phyloP scores from a whole-genome alignment of 2,797 vertebrate species.

The Falco columbarius region DNA sequence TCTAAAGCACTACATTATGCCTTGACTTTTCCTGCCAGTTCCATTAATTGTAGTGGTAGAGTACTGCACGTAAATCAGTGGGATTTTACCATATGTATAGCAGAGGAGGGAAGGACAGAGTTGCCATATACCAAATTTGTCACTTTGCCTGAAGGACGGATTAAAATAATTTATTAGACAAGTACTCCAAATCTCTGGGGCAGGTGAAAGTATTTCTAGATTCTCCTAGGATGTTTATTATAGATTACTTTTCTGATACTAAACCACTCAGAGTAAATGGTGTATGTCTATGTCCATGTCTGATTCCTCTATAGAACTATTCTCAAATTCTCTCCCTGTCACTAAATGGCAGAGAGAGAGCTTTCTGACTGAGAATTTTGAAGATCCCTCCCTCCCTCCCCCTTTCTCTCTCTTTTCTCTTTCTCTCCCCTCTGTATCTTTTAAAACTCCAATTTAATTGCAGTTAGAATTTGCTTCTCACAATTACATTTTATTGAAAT shows the following conservation, averaged over 20 bases:
- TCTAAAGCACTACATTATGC: neutral
- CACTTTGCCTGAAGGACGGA: neutral
- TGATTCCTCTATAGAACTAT: neutral
- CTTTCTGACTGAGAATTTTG: neutral
- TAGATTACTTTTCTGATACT: neutral
- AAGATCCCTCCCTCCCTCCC: neutral
- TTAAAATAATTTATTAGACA: slow-evolving; percentile 31
- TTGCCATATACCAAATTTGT: slow-evolving; percentile 16
- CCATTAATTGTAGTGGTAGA: neutral
- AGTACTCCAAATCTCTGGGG: neutral
- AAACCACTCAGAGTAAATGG: neutral
- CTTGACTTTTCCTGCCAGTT: neutral
- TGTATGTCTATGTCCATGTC: neutral
- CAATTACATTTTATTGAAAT: neutral
- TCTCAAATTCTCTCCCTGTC: neutral
- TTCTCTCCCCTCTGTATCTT: rapidly evolving
- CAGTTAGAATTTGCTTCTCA: neutral
- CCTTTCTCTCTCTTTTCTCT: rapidly evolving
- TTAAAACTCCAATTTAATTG: neutral
- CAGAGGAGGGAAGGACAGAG: neutral
- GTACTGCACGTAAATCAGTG: neutral
- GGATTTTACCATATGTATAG: neutral
- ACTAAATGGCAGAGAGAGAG: neutral
- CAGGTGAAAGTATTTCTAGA: slow-evolving; percentile 16
- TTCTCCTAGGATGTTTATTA: neutral